These are phyloP conservation scores for Psittacula echo DNA, from an alignment of 2,797 vertebrate genomes.

Conservation along the genomic window DNA sequence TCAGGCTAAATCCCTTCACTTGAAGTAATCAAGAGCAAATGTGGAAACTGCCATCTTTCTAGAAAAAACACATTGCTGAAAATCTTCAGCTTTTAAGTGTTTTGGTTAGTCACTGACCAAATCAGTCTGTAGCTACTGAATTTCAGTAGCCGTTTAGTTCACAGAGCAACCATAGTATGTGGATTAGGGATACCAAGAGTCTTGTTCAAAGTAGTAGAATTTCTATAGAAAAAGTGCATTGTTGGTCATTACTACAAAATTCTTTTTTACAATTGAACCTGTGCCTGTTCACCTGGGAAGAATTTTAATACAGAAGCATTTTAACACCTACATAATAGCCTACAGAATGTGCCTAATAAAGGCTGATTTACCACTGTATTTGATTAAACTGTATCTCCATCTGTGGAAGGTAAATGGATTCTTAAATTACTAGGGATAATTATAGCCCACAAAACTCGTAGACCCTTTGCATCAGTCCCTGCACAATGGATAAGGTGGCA, in stretches of 20 bases:
- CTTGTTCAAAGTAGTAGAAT: background rate
- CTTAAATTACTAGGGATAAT: constrained; percentile 55
- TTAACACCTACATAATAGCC: constrained; percentile 62
- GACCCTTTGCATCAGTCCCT: background rate
- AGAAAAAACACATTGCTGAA: background rate
- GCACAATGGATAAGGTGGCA: background rate
- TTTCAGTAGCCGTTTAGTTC: background rate
- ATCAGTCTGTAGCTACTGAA: background rate
- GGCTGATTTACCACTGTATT: constrained; percentile 57
- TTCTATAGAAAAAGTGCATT: background rate
- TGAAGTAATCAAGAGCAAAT: background rate
- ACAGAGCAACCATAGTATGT: background rate
- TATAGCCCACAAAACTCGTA: background rate
- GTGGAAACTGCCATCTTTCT: background rate
- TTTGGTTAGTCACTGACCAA: background rate
- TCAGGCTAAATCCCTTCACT: background rate
- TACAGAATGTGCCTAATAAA: constrained; percentile 58
- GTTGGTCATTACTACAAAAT: background rate
- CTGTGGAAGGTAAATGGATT: constrained; percentile 47
- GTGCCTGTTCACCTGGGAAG: constrained; percentile 8
- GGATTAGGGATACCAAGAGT: background rate
- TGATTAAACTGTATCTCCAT: constrained; percentile 59
- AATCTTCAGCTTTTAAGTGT: background rate
- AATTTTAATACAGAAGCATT: constrained; percentile 37
- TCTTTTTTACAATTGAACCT: background rate